phyloP scores from a whole-genome alignment of 2,888 invertebrate species.

The Salticus scenicus region DNA sequence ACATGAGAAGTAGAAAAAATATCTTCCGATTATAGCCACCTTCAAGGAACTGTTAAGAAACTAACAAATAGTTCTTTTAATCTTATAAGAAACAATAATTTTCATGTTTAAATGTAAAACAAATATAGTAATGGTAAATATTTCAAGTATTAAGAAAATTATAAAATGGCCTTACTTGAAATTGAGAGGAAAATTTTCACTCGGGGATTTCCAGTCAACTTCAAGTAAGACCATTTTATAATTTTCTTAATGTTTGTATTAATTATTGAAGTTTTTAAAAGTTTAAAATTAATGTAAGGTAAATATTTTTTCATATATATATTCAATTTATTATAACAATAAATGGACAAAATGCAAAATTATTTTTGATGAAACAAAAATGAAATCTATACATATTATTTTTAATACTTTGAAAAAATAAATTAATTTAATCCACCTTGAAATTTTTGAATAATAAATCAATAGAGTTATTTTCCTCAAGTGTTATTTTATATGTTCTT shows the following conservation, averaged over 20 bases:
- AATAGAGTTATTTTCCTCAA: background rate
- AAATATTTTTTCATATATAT: background rate
- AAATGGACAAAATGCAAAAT: background rate
- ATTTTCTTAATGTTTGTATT: no score
- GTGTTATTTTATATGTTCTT: background rate
- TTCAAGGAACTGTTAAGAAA: constrained; percentile 1
- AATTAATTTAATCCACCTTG: background rate
- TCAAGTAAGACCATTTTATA: no score
- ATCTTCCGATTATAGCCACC: background rate
- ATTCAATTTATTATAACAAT: background rate
- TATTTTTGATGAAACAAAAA: background rate
- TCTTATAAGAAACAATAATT: background rate
- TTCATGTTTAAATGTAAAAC: background rate
- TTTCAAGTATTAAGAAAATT: no score
- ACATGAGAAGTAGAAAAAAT: background rate
- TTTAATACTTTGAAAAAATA: background rate
- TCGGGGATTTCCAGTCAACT: no score
- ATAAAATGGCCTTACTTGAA: no score
- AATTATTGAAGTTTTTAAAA: no score
- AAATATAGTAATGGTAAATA: background rate
- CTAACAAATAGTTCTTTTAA: background rate
- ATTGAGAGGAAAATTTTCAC: no score
- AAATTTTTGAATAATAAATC: constrained; percentile 2
- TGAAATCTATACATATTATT: background rate
- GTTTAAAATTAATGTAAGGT: no score